Conservation (phyloP, 2,888 invertebrate genomes). For the Thumatha senex region DNA sequence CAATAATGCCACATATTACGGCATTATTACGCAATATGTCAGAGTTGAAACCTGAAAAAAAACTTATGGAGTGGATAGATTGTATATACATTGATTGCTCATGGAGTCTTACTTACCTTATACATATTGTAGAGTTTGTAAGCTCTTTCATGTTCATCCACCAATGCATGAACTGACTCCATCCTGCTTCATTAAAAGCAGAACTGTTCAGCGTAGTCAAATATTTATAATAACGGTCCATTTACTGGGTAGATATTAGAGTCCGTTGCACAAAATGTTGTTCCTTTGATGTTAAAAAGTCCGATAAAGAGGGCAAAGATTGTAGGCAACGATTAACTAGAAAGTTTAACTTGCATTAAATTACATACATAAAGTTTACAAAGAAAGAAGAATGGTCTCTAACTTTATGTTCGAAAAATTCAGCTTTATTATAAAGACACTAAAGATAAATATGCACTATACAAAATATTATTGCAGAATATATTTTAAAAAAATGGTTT, state of each 20-base stretch:
- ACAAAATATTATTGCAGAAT: too few species aligned
- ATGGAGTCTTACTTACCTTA: constrained; percentile 62
- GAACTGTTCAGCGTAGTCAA: constrained; percentile 42
- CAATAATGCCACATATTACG: too few species aligned
- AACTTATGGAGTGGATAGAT: too few species aligned
- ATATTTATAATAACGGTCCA: constrained; percentile 56
- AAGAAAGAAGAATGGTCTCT: too few species aligned
- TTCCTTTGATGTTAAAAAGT: background rate
- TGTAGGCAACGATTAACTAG: background rate
- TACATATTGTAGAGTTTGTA: constrained; percentile 76
- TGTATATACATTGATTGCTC: too few species aligned
- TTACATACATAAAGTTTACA: too few species aligned
- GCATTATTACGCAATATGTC: too few species aligned
- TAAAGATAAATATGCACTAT: too few species aligned
- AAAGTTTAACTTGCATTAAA: background rate
- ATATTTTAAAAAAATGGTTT: too few species aligned
- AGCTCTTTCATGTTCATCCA: constrained; percentile 66
- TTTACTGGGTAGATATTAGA: constrained; percentile 45
- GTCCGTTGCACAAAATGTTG: constrained; percentile 20
- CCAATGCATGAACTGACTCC: constrained; percentile 63
- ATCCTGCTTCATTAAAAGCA: constrained; percentile 57
- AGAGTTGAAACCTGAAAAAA: too few species aligned
- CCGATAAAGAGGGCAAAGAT: background rate
- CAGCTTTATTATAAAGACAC: too few species aligned
- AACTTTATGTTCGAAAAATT: too few species aligned